Conservation (phyloP, 2,113 vertebrate genomes). For the Menura novaehollandiae region DNA sequence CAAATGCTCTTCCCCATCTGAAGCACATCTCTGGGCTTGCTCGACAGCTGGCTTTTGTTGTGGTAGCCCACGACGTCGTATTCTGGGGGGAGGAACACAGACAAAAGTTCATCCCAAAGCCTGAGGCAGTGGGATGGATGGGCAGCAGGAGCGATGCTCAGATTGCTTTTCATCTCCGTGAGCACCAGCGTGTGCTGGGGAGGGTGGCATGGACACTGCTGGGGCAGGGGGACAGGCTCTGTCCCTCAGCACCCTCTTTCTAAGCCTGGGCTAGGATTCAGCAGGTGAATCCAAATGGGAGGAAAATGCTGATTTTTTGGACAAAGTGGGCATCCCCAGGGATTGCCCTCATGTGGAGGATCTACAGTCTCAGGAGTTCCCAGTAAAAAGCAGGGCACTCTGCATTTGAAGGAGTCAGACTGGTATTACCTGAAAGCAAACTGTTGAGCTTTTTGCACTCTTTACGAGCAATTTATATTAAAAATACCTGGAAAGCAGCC, state of each 20-base stretch:
- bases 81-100: constrained; percentile 59
- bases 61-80: constrained; percentile 75
- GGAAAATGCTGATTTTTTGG: not conserved
- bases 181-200: not conserved
- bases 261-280: not conserved
- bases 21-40: constrained; percentile 69
- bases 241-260: not conserved
- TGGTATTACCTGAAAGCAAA: not conserved
- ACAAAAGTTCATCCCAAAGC: not conserved
- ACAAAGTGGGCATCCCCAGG: not conserved
- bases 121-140: fast-evolving
- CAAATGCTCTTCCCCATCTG: constrained; percentile 76
- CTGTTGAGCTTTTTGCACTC: not conserved
- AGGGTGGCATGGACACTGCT: not conserved
- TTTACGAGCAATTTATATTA: not conserved
- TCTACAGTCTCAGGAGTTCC: not conserved
- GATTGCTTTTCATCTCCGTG: not conserved
- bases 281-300: not conserved
- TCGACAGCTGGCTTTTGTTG: constrained; percentile 64
- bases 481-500: not conserved
- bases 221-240: not conserved
- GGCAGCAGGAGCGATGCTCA: not conserved
- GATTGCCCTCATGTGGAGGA: not conserved
- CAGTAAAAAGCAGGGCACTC: fast-evolving
- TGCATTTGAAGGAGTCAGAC: fast-evolving